Evolutionary conservation across 30 jellyfish, hydroid and myxozoan genomes (phyloP), one percentile per base, ranked within the genome.

Genomic region (Thelohanellus kitauei): DNA sequence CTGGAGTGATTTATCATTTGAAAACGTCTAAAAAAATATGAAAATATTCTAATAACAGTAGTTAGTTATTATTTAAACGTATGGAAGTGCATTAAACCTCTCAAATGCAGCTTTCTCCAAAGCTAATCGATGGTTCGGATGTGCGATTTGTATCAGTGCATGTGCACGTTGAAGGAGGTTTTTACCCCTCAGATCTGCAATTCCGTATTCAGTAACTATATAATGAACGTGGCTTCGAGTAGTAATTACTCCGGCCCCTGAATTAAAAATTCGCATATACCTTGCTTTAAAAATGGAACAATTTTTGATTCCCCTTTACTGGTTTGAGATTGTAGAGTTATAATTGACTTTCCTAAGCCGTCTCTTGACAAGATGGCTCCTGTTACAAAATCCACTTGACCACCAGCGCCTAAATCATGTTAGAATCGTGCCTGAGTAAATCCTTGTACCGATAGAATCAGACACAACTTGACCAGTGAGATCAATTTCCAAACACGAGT

Each of bases 401-500:
- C 86, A 5, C 86, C 86, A 38, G 54, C 80, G 23, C 86, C 86
- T 60, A 15, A 15, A 18, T 5, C 12, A 27, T 27, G 6, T 45
- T 6, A 17, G 2, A 23, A 3, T 18, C 60, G 1, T 43, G 51
- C 84, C 85, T 0, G 86, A 63, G 54, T 37, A 63, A 32, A 63
- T 63, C 25, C 69, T 38, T 14, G 73, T 31, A 14, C 86, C 86
- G 55, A 63, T 63, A 21, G 86, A 63, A 34, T 63, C 86, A 8
- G 86, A 44, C 9, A 41, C 65, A 20, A 53, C 86, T 40, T 63
- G 86, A 14, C 86, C 86, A 6, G 86, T 52, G 34, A 63, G 32
- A 32, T 63, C 86, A 22, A 63, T 66, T 43, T 63, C 86, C 40
- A 63, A 45, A 45, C 86, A 63, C 0, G 86, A 63, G 40, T 63